phyloP scores from a whole-genome alignment of 2,113 vertebrate species.

The Australoheros scitulus region DNA sequence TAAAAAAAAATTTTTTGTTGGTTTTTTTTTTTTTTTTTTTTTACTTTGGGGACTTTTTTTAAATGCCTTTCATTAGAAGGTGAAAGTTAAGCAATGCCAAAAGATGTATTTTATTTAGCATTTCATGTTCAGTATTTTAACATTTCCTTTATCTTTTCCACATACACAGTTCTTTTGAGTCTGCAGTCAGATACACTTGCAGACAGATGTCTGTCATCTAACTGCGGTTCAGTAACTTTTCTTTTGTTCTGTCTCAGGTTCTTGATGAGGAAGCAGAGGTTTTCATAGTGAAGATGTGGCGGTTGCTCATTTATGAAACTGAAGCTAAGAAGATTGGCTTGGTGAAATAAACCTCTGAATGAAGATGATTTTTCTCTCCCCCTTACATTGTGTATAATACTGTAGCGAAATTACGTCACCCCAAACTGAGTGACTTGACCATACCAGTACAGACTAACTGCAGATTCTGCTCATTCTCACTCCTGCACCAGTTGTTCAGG shows the following conservation, averaged over 20 bases:
- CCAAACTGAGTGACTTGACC: constrained; percentile 20
- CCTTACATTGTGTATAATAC: constrained; percentile 42
- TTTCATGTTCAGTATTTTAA: background rate
- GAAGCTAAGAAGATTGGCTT: constrained; percentile 99
- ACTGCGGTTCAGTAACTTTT: background rate
- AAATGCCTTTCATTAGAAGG: background rate
- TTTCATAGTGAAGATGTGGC: constrained; percentile 99
- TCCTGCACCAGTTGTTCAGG: constrained; percentile 22
- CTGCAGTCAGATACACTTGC: too few species aligned
- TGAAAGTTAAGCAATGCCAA: background rate
- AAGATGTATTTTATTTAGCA: background rate
- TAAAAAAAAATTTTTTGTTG: too few species aligned
- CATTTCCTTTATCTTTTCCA: background rate
- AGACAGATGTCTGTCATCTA: background rate
- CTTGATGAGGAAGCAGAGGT: constrained; percentile 99
- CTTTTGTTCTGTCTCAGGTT: constrained; percentile 79
- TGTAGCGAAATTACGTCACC: constrained; percentile 40
- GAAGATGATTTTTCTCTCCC: constrained; percentile 13
- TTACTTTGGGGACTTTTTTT: too few species aligned
- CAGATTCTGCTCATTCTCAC: constrained; percentile 25
- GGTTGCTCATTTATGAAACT: constrained; percentile 98
- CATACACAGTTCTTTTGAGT: background rate
- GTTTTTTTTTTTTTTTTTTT: background rate
- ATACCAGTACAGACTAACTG: constrained; percentile 18
- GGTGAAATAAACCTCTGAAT: constrained; percentile 86